Evolutionary conservation across 1,140 invertebrate genomes (phyloP).

Genomic region (Goniozus legneri): DNA sequence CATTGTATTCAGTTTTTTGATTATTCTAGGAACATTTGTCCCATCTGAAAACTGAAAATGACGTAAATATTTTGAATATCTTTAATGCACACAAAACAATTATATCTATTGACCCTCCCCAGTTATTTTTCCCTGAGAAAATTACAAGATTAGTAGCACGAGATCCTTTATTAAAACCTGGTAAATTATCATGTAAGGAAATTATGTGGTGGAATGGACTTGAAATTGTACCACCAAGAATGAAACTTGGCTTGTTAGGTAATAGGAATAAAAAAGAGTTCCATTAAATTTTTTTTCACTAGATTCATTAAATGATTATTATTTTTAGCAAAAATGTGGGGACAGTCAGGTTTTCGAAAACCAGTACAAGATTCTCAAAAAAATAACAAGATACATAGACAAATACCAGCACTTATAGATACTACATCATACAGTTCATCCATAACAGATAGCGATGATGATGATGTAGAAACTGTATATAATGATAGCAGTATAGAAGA

Average conservation of each 20-base stretch:
- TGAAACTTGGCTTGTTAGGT: slow-evolving; percentile 61
- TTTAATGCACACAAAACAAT: slow-evolving; percentile 57
- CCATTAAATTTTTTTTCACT: slow-evolving; percentile 1
- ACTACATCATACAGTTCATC: slow-evolving; percentile 35
- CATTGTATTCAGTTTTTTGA: slow-evolving; percentile 6
- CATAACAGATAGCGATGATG: slow-evolving; percentile 38
- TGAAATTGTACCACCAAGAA: slow-evolving; percentile 60
- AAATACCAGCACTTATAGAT: slow-evolving; percentile 36
- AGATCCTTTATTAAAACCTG: slow-evolving; percentile 48
- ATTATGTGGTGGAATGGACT: slow-evolving; percentile 71
- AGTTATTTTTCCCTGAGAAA: slow-evolving; percentile 64
- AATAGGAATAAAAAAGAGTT: slow-evolving; percentile 28
- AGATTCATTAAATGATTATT: neutral
- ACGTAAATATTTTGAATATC: slow-evolving; percentile 59
- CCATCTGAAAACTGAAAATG: slow-evolving; percentile 54
- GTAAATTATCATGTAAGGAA: slow-evolving; percentile 59
- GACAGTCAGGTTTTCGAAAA: slow-evolving; percentile 31
- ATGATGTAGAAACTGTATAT: slow-evolving; percentile 30
- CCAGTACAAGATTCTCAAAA: slow-evolving; percentile 27
- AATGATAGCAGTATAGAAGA: slow-evolving; percentile 42
- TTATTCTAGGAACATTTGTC: slow-evolving; percentile 60
- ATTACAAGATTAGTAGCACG: slow-evolving; percentile 62
- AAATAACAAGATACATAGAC: slow-evolving; percentile 26
- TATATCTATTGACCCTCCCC: slow-evolving; percentile 61
- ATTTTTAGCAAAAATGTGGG: slow-evolving; percentile 46